phyloP scores from a whole-genome alignment of 2,113 vertebrate genomes.

The Clupea harengus region DNA sequence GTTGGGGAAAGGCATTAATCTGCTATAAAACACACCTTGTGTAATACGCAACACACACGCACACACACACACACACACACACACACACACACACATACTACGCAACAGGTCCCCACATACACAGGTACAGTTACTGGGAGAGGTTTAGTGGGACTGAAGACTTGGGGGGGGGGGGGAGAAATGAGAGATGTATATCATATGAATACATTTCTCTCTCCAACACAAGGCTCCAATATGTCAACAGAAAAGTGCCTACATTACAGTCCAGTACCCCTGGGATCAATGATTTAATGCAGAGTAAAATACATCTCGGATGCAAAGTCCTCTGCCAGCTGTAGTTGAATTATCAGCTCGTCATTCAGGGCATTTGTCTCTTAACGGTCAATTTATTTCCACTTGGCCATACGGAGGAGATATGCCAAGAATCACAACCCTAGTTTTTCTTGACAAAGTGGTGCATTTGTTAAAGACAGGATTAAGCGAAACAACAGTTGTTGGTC shows the following conservation, averaged over 20 bases:
- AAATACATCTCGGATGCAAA: background rate
- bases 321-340: background rate
- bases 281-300: background rate
- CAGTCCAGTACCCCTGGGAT: background rate
- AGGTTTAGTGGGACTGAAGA: background rate
- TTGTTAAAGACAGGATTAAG: background rate
- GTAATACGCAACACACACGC: background rate
- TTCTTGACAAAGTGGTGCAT: background rate
- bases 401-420: background rate
- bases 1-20: conserved; percentile 1
- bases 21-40: background rate
- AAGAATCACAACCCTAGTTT: background rate
- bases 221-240: background rate
- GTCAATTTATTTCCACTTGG: background rate
- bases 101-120: background rate
- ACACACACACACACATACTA: no score
- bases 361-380: conserved; percentile 7
- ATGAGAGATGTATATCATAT: background rate
- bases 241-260: background rate
- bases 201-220: background rate
- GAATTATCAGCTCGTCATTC: background rate
- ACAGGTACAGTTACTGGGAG: background rate
- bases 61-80: no score
- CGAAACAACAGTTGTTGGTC: background rate
- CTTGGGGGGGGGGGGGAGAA: background rate